Percentiles rank a stretch among this genome's conserved stretches.
Evolutionary conservation across 2,888 invertebrate genomes (phyloP).

Genomic region (Eumerus sabulonum): DNA sequence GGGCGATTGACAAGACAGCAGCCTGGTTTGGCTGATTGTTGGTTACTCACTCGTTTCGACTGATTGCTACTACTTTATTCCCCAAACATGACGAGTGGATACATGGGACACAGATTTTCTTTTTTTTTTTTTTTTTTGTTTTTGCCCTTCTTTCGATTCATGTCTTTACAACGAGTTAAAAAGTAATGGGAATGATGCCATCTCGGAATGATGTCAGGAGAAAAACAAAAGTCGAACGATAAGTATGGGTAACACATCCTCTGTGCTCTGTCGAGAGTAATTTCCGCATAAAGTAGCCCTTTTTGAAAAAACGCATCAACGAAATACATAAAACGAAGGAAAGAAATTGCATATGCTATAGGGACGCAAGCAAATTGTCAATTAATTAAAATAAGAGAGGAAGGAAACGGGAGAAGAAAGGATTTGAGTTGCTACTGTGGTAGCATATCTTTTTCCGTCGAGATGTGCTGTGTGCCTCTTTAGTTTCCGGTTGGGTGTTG

Average conservation of each 20-base stretch:
- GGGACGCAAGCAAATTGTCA: slow-evolving; percentile 70
- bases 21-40: slow-evolving; percentile 52
- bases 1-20: slow-evolving; percentile 36
- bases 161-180: too few relatives aligned
- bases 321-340: slow-evolving; percentile 36
- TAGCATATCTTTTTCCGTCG: slow-evolving; percentile 51
- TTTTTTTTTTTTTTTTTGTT: not conserved
- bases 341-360: slow-evolving; percentile 15
- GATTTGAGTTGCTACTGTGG: slow-evolving; percentile 40
- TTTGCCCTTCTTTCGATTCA: slow-evolving; percentile 1
- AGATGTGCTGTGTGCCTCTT: slow-evolving; percentile 42
- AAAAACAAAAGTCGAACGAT: slow-evolving; percentile 4
- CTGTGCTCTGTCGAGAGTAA: slow-evolving; percentile 37
- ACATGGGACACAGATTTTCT: slow-evolving; percentile 40
- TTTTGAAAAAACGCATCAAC: too few relatives aligned
- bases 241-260: slow-evolving; percentile 34
- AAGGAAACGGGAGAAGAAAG: not conserved
- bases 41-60: slow-evolving; percentile 26
- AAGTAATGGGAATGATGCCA: not conserved
- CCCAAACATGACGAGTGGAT: slow-evolving; percentile 57
- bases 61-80: slow-evolving; percentile 62
- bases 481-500: slow-evolving; percentile 39
- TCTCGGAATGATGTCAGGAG: slow-evolving; percentile 6
- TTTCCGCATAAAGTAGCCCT: slow-evolving; percentile 31
- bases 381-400: slow-evolving; percentile 58